phyloP scores from a whole-genome alignment of 2,888 invertebrate genomes.

The Aphodius granarius region DNA sequence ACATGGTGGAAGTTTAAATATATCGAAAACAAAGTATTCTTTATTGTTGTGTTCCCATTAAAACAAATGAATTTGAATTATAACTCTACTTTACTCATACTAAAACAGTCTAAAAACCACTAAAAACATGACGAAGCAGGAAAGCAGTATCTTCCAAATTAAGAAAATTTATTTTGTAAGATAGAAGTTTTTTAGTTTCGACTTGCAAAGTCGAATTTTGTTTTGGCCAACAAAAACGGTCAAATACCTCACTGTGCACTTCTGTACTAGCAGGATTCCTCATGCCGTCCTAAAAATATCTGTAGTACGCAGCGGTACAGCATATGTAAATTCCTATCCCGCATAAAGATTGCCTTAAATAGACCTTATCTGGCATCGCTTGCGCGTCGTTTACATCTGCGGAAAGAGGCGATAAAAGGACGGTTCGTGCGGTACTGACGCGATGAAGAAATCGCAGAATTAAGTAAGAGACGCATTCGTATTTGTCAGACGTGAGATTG shows the following conservation, averaged over 20 bases:
- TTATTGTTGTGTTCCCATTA: too few species aligned
- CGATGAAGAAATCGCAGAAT: constrained; percentile 11
- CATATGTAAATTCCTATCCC: background rate
- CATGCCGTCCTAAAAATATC: background rate
- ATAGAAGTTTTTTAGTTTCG: too few species aligned
- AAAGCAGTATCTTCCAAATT: too few species aligned
- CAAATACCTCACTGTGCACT: background rate
- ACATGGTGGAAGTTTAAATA: background rate
- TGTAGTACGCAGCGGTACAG: background rate
- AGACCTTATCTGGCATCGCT: background rate
- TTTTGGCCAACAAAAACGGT: background rate
- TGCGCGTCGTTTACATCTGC: background rate
- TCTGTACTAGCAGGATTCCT: background rate
- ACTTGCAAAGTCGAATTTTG: background rate
- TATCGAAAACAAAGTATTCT: too few species aligned
- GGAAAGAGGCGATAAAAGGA: background rate
- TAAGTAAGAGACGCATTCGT: constrained; percentile 11
- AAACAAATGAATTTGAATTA: too few species aligned
- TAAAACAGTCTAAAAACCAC: too few species aligned
- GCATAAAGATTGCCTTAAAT: background rate
- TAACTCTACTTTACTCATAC: too few species aligned
- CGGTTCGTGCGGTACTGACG: background rate
- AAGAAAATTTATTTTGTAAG: too few species aligned
- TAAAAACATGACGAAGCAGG: too few species aligned
- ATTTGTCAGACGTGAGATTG: constrained; percentile 10